A percentile compares a stretch with the other conserved stretches of the same genome.
Evolutionary conservation across 2,888 invertebrate species (phyloP).

Genomic region (Sphaerophoria rueppellii): DNA sequence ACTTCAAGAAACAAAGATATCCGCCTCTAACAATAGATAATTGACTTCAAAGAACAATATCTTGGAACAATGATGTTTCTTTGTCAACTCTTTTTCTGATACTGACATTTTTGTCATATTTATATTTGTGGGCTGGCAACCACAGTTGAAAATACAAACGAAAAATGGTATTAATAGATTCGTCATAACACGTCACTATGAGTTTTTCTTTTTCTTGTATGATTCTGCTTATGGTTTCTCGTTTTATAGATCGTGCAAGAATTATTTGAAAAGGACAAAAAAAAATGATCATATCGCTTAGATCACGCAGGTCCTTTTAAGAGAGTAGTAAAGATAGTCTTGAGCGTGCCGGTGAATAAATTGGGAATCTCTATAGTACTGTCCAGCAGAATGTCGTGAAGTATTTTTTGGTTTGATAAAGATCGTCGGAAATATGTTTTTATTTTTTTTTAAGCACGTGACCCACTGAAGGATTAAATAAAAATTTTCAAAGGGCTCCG

Average conservation of each 20-base stretch:
- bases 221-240: conserved; percentile 13
- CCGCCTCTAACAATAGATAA: conserved; percentile 54
- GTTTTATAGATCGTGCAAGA: conserved; percentile 33
- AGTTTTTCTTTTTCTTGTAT: conserved; percentile 3
- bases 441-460: too few relatives aligned
- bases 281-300: conserved; percentile 25
- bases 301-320: conserved; percentile 62
- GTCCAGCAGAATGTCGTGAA: too few relatives aligned
- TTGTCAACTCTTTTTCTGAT: conserved; percentile 34
- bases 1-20: conserved; percentile 30
- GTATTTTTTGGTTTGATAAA: too few relatives aligned
- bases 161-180: conserved; percentile 60
- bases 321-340: conserved; percentile 53
- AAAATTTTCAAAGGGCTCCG: too few relatives aligned
- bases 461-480: too few relatives aligned
- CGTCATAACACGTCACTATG: conserved; percentile 73
- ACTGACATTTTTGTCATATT: conserved; percentile 26
- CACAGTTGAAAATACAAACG: conserved; percentile 28
- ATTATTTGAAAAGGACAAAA: conserved; percentile 38
- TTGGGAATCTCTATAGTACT: too few relatives aligned
- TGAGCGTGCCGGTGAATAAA: too few relatives aligned
- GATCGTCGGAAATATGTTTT: too few relatives aligned
- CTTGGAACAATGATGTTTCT: conserved; percentile 17
- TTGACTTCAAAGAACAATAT: conserved; percentile 59
- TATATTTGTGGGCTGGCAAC: not conserved